These are phyloP conservation scores for Hydropsyche betteni DNA, from an alignment of 2,888 invertebrate species.

Conservation along the genomic window DNA sequence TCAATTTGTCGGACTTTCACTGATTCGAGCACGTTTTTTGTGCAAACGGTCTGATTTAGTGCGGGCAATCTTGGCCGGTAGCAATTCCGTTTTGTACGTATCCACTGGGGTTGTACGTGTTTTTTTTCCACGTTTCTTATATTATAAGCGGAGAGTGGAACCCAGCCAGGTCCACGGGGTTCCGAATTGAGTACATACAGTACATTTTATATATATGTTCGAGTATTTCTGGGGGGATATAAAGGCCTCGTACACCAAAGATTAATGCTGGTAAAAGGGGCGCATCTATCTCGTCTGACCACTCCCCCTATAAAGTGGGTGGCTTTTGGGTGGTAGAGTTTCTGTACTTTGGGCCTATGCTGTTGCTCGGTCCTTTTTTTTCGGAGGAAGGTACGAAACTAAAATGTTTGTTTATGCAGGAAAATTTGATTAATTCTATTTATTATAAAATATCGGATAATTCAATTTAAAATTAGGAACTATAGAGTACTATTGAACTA, in stretches of 20 bases:
- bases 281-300: slow-evolving; percentile 50
- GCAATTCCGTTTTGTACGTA: slow-evolving; percentile 44
- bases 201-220: too few relatives aligned
- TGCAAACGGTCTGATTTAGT: slow-evolving; percentile 47
- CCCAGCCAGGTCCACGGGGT: not conserved
- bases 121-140: slow-evolving; percentile 39
- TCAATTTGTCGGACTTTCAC: slow-evolving; percentile 20
- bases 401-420: not conserved
- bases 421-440: too few relatives aligned
- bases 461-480: too few relatives aligned
- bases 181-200: not conserved
- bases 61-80: slow-evolving; percentile 46
- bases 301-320: slow-evolving; percentile 42
- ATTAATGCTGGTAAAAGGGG: slow-evolving; percentile 48
- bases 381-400: not conserved
- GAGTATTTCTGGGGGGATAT: not conserved
- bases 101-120: slow-evolving; percentile 25
- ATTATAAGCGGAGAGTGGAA: slow-evolving; percentile 33
- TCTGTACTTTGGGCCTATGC: slow-evolving; percentile 1
- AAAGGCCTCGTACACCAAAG: slow-evolving; percentile 40
- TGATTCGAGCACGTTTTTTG: slow-evolving; percentile 41
- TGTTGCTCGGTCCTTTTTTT: not conserved
- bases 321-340: not conserved
- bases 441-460: too few relatives aligned
- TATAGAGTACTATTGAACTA: too few relatives aligned